Percentiles rank a stretch among this genome's conserved stretches.
phyloP scores from a whole-genome alignment of 1,140 invertebrate genomes.

The Sycophila sp. region DNA sequence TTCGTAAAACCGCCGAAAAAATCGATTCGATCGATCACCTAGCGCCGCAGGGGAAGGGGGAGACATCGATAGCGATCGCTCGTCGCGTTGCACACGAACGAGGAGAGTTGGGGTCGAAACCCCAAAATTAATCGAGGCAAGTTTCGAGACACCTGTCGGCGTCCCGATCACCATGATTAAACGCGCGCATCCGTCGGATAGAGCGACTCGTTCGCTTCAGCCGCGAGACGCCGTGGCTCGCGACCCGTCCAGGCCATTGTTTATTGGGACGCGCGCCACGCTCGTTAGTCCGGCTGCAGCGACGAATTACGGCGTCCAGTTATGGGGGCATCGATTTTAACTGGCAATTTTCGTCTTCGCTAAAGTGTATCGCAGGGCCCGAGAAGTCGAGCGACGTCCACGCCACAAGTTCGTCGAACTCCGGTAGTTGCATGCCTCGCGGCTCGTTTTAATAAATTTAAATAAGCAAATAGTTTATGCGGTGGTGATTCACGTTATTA shows the following conservation, averaged over 20 bases:
- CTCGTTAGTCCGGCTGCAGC: not conserved
- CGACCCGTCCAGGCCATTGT: slow-evolving; percentile 1
- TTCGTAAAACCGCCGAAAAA: not conserved
- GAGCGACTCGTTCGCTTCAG: no score
- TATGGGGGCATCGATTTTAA: not conserved
- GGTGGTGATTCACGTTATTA: no score
- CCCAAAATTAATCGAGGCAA: not conserved
- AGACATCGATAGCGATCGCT: no score
- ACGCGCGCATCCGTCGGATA: not conserved
- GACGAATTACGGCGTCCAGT: not conserved
- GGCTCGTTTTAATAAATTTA: no score
- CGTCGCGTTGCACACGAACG: no score
- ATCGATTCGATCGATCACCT: not conserved
- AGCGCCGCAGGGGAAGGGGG: not conserved
- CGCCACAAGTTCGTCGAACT: no score
- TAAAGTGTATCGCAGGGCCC: no score
- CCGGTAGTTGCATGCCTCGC: no score
- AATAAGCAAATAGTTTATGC: no score
- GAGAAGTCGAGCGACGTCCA: no score
- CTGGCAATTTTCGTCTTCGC: not conserved
- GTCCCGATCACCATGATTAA: not conserved
- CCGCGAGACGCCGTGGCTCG: no score
- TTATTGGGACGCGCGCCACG: not conserved
- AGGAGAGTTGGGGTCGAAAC: no score
- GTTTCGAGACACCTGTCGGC: slow-evolving; percentile 12